Base-by-base conservation (phyloP, 2,113 vertebrate genomes). In the Hystrix brachyura region DNA sequence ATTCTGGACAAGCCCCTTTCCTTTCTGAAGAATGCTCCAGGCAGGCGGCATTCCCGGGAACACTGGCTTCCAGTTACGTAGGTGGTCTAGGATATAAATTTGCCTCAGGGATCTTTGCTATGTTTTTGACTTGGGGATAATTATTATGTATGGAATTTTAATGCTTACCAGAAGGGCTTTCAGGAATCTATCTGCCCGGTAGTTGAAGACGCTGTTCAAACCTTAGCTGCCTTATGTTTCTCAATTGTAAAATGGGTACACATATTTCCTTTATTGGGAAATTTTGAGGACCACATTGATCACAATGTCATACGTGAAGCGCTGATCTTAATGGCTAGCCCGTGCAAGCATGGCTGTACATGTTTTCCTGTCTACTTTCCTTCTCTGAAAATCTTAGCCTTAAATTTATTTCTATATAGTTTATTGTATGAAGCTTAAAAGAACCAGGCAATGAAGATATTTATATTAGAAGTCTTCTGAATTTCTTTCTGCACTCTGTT, bases 21-120 rank as follows among this genome's bases (percentile, higher is more conserved):
- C 72, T 96, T 92, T 94, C 72, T 95, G 69, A 74, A 90, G 84
- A 95, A 65, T 69, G 59, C 55, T 95, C 72, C 34, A 86, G 87
- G 79, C 57, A 95, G 55, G 78, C 59, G 67, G 67, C 38, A 87
- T 94, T 95, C 81, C 82, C 55, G 82, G 87, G 82, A 95, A 96
- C 60, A 57, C 8, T 91, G 82, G n/a, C 92, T 94, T 93, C 25
- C 64, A 76, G 85, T 93, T 78, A 51, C 1, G 15, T n/a, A n/a
- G 93, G n/a, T 23, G 87, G 14, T 91, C 32, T 74, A 15, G 23
- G 80, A 67, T 87, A 59, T 55, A 32, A 92, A 79, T 29, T 91
- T 89, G 53, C 57, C 59, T 32, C 18, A 0, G 23, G 60, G 43
- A 34, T 89, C 46, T 88, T 92, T 65, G 55, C 32, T 90, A 12